Evolutionary conservation across 1,140 invertebrate species (phyloP), one percentile per base, ranked within the genome.

Genomic region (Maniola jurtina): DNA sequence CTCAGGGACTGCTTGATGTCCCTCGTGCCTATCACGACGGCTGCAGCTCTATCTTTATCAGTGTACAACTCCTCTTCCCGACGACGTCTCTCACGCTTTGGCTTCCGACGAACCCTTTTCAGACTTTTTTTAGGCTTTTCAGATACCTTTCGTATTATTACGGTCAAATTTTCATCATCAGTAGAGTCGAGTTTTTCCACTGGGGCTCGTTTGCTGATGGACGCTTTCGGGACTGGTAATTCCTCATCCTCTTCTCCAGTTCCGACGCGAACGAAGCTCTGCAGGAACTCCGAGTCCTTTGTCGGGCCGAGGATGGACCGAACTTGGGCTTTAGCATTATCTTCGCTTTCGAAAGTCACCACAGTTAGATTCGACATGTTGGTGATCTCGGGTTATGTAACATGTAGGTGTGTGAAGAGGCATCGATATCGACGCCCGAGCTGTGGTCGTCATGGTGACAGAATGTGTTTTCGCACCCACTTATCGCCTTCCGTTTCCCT

Each of bases 41-140:
- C 96, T 0, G 97, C 96, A 0, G 97, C 97, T 9, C 97, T 88
- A 82, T 97, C 97, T 79, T 97, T 98, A 83, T 98, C 97, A 9
- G 96, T 97, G 79, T 97, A 98, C 11, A 96, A 85, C 79, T 97
- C 96, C 64, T 96, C 95, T 72, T 95, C 94, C n/a, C 92, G 92
- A 15, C 92, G 91, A 33, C 93, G 92, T 68, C 92, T 86, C 34
- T 92, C 91, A 10, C 90, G 92, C 73, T 88, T 92, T 90, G 89
- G 90, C 74, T 90, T 92, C 38, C 77, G 78, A 16, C 84, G 60
- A 34, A 75, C 78, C 54, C 68, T 81, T 54, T n/a, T n/a, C n/a
- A n/a, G n/a, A n/a, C 78, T 81, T 57, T 86, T 91, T 47, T 81
- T 76, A 9, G 86, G 84, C 57, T 88, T 92, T 71, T 79, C 70